Percentiles rank a stretch among this genome's conserved stretches.
Conservation (phyloP, 2,113 vertebrate genomes). For the Kryptolebias marmoratus region DNA sequence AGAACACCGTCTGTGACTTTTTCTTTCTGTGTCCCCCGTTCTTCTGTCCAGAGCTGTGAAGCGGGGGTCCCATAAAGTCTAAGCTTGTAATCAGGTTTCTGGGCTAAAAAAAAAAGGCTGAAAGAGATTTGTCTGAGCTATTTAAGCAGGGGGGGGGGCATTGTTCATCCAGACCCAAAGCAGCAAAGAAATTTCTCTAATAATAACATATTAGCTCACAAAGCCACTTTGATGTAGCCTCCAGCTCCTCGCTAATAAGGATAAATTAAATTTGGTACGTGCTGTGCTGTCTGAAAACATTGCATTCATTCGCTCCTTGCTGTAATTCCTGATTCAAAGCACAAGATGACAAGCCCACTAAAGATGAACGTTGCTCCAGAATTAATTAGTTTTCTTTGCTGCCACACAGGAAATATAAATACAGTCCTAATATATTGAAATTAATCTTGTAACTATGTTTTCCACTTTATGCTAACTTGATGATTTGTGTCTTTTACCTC, state of each 20-base stretch:
- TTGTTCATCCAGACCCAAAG: conserved; percentile 27
- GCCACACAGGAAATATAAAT: too few relatives aligned
- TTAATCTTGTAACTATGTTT: too few relatives aligned
- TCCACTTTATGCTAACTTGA: background rate
- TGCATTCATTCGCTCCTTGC: too few relatives aligned
- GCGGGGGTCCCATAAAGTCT: conserved; percentile 45
- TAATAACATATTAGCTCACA: conserved; percentile 22
- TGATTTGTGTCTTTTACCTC: background rate
- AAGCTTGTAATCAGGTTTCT: conserved; percentile 63
- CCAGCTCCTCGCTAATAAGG: background rate
- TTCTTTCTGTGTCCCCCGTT: conserved; percentile 7
- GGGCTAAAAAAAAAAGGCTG: conserved; percentile 35
- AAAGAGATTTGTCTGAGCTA: conserved; percentile 34
- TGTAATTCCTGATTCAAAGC: too few relatives aligned
- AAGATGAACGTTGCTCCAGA: too few relatives aligned
- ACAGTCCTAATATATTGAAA: too few relatives aligned
- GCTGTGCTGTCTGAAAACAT: background rate
- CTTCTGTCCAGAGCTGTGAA: conserved; percentile 31
- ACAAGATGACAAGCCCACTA: too few relatives aligned
- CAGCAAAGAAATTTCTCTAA: conserved; percentile 10
- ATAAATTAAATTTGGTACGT: conserved; percentile 9
- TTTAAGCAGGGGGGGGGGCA: background rate
- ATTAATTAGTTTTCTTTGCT: too few relatives aligned
- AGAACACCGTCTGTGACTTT: conserved; percentile 31
- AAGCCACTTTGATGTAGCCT: conserved; percentile 17